Conservation (phyloP, 2,113 vertebrate species). For the Megaleporinus macrocephalus region DNA sequence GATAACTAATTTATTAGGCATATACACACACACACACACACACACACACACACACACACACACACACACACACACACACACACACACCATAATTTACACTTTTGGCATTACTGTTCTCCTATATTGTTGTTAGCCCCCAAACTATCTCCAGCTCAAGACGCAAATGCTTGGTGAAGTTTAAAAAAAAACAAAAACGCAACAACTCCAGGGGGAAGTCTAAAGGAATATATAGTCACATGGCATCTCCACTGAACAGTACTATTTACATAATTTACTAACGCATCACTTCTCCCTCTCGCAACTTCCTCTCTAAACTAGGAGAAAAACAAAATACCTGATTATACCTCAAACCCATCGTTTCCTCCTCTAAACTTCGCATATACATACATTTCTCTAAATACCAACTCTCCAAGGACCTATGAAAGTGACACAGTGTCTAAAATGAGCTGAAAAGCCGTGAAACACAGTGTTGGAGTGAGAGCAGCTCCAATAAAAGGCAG, state of each 20-base stretch:
- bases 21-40: background rate
- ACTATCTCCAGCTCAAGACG: conserved; percentile 11
- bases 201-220: background rate
- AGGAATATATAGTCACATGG: conserved; percentile 30
- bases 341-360: background rate
- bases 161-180: background rate
- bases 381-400: conserved; percentile 63
- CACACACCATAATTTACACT: background rate
- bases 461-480: conserved; percentile 16
- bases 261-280: conserved; percentile 43
- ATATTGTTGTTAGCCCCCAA: background rate
- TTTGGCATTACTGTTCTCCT: conserved; percentile 4
- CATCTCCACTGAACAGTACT: conserved; percentile 20
- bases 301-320: background rate
- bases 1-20: background rate
- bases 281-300: background rate
- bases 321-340: background rate
- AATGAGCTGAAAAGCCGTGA: conserved; percentile 24
- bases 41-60: background rate
- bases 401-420: conserved; percentile 29
- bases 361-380: conserved; percentile 60
- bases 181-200: background rate
- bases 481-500: conserved; percentile 43
- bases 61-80: no score
- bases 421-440: conserved; percentile 32